Conservation (phyloP, 92 coral and sea anemone species). For the Epizoanthus scotinus region DNA sequence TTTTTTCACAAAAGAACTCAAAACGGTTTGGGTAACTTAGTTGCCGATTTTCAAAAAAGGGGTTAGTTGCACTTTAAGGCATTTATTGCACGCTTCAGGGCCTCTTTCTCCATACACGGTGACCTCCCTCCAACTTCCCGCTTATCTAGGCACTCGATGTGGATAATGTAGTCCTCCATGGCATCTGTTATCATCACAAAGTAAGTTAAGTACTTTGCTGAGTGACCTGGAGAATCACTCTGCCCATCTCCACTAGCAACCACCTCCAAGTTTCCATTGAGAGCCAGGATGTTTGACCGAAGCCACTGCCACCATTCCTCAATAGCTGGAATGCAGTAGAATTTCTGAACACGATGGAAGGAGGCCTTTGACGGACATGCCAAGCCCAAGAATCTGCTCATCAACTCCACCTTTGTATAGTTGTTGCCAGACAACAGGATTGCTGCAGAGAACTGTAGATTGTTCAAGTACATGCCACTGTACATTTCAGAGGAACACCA, state of each 20-base stretch:
- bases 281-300: conserved; percentile 3
- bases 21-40: no score
- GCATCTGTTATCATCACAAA: conserved; percentile 14
- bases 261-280: conserved; percentile 27
- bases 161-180: background rate
- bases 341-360: no score
- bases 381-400: conserved; percentile 34
- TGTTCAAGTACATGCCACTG: conserved; percentile 28
- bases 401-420: conserved; percentile 11
- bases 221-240: conserved; percentile 49
- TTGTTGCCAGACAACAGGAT: no score
- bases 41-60: no score
- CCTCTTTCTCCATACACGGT: conserved; percentile 45
- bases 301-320: conserved; percentile 42
- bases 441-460: conserved; percentile 38
- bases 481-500: conserved; percentile 27
- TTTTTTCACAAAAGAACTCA: no score
- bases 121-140: conserved; percentile 51
- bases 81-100: no score
- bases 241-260: conserved; percentile 41
- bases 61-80: no score
- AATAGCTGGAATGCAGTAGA: conserved; percentile 41
- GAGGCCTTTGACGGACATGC: conserved; percentile 39
- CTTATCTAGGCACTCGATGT: no score
- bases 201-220: conserved; percentile 38